Evolutionary conservation across 1,140 invertebrate genomes (phyloP).

Genomic region (Rhagoletis zephyria): DNA sequence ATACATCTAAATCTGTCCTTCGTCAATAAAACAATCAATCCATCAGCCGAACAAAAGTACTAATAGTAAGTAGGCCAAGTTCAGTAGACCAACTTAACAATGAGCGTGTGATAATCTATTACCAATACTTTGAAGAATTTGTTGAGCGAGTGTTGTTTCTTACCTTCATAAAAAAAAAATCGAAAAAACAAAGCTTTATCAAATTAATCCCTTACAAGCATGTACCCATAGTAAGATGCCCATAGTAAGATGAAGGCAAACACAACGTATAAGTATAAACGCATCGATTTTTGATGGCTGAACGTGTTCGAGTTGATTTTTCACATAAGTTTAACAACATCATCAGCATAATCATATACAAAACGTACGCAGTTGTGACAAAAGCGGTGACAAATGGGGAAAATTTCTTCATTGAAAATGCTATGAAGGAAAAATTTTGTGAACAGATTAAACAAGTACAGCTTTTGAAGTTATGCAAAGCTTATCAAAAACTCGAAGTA

Average conservation of each 20-base stretch:
- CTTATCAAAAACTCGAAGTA: too few species aligned
- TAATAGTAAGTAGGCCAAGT: conserved; percentile 37
- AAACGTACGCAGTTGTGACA: too few species aligned
- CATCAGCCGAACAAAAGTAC: background rate
- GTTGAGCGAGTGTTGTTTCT: background rate
- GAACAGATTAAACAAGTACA: too few species aligned
- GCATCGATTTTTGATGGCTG: conserved; percentile 36
- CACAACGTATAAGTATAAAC: background rate
- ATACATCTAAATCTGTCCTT: too few species aligned
- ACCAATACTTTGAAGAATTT: background rate
- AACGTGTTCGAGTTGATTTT: conserved; percentile 46
- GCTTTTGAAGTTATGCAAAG: too few species aligned
- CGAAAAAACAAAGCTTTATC: background rate
- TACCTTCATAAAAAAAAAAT: background rate
- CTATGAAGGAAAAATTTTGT: too few species aligned
- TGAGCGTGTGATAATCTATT: conserved; percentile 19
- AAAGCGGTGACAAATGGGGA: too few species aligned
- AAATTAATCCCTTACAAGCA: background rate
- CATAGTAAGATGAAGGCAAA: background rate
- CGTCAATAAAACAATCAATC: conserved; percentile 13
- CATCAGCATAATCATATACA: background rate
- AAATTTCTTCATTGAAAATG: too few species aligned
- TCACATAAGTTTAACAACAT: background rate
- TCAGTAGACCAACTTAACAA: conserved; percentile 45
- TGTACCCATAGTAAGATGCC: background rate